Evolutionary conservation across 2,113 vertebrate species (phyloP), one percentile per base, ranked within the genome.

Genomic region (Apaloderma vittatum): DNA sequence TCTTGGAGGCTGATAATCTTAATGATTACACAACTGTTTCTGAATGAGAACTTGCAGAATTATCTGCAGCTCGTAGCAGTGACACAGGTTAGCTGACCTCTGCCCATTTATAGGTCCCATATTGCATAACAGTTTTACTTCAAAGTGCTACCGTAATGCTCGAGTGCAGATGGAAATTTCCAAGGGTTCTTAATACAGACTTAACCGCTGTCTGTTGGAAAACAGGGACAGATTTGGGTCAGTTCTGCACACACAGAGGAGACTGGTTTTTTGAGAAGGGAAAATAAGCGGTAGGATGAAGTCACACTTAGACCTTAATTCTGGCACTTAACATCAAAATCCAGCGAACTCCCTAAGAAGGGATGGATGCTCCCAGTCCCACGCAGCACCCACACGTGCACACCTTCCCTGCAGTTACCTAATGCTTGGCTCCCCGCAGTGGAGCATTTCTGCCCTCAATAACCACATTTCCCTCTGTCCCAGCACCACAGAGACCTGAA

Each of bases 91-190:
- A 61, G 62, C 37, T 65, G 90, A 85, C 86, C 97, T 91, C 84
- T 96, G 96, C 88, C 86, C 92, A 37, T 10, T 3, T 3, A 11
- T 5, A 43, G 92, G 48, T n/a, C 84, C 81, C 21, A 6, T 6
- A 1, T 97, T 96, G 94, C 63, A 36, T 58, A 91, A 96, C 8
- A 80, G 79, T 6, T 59, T 58, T 32, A 32, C 85, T 66, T 40
- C 67, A 48, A 11, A 19, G 0, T 0, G 20, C 91, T 91, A 61
- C 73, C 24, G 18, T 5, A 62, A 40, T 0, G 45, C 72, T 76
- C 2, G 51, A 10, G 90, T 1, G 27, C 16, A 2, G 76, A 66
- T 97, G 96, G 97, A 97, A 97, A 94, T 97, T 97, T 97, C 96
- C 96, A 97, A 61, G 68, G 68, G 59, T 54, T 59, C 88, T 26